Conservation (phyloP, 1,140 invertebrate species). For the Pseudomyrmex dendroicus region DNA sequence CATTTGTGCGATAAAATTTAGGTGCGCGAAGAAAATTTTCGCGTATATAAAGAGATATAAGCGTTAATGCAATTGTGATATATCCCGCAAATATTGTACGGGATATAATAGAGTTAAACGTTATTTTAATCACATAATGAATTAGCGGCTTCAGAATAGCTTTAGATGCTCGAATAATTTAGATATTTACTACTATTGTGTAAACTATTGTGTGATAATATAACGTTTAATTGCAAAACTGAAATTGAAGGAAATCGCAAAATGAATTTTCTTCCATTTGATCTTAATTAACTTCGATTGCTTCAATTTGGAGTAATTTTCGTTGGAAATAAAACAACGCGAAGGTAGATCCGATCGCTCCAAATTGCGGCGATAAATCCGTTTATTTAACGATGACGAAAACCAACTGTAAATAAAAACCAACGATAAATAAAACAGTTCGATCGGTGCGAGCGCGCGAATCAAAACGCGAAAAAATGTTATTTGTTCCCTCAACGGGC, state of each 20-base stretch:
- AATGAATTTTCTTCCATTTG: conserved; percentile 19
- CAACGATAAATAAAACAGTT: conserved; percentile 17
- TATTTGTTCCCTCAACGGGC: neutral
- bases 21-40: conserved; percentile 4
- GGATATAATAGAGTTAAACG: neutral
- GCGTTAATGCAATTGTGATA: conserved; percentile 6
- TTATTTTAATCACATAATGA: conserved; percentile 3
- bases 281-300: conserved; percentile 7
- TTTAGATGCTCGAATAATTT: conserved; percentile 9
- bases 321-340: neutral
- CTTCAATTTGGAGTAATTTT: conserved; percentile 13
- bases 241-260: neutral
- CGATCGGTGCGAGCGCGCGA: neutral
- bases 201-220: neutral
- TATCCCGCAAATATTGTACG: neutral
- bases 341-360: neutral
- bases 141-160: neutral
- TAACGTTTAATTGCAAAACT: neutral
- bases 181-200: no score
- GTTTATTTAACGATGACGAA: conserved; percentile 2
- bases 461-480: conserved; percentile 22
- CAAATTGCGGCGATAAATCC: conserved; percentile 37
- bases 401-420: conserved; percentile 31
- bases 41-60: neutral
- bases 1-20: neutral